Percentiles rank a stretch among this genome's conserved stretches.
Conservation (phyloP, 1,140 invertebrate species). For the Bombus huntii region DNA sequence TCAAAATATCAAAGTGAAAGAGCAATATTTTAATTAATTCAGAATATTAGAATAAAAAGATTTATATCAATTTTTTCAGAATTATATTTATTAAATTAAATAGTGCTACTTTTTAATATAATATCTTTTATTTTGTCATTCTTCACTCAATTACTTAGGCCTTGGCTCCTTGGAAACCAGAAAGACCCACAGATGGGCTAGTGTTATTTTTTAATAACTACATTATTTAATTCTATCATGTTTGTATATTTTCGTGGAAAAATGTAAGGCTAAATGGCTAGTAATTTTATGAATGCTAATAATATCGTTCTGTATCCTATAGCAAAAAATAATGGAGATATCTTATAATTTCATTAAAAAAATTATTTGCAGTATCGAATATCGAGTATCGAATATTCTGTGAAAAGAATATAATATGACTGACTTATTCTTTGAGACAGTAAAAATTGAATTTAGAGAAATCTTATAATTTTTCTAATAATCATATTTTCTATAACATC, state of each 20-base stretch:
- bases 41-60: background rate
- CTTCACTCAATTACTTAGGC: too few relatives aligned
- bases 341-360: background rate
- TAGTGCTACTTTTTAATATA: background rate
- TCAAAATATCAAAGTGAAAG: background rate
- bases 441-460: constrained; percentile 11
- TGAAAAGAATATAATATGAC: background rate
- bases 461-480: constrained; percentile 27
- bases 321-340: background rate
- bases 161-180: too few relatives aligned
- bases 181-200: too few relatives aligned
- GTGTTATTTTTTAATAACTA: background rate
- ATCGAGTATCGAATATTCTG: background rate
- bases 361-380: background rate
- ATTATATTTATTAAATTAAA: constrained; percentile 4
- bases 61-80: constrained; percentile 11
- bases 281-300: background rate
- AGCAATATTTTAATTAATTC: background rate
- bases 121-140: background rate
- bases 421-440: background rate
- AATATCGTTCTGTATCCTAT: background rate
- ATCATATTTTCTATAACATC: constrained; percentile 35
- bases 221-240: background rate
- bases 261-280: background rate
- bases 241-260: background rate